Percentiles rank a stretch among this genome's conserved stretches.
Conservation (phyloP, 2,888 invertebrate genomes). For the Busseola fusca region DNA sequence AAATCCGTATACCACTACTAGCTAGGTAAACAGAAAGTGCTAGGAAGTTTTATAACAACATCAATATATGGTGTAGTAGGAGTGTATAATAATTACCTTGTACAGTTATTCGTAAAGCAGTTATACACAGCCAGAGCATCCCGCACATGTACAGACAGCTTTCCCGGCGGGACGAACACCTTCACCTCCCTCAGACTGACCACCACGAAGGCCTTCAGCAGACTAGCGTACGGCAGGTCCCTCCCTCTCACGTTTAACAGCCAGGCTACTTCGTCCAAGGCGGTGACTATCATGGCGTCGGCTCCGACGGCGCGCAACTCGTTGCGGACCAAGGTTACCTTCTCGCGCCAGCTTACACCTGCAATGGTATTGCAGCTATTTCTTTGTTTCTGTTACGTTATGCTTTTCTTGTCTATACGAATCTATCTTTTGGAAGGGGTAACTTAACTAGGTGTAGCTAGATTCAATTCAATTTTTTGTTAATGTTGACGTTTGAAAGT, state of each 20-base stretch:
- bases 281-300: constrained; percentile 95
- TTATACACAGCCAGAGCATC: constrained; percentile 88
- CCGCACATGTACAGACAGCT: constrained; percentile 89
- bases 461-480: too few species aligned
- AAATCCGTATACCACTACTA: background rate
- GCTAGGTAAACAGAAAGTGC: background rate
- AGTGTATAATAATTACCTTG: constrained; percentile 61
- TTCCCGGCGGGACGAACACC: constrained; percentile 92
- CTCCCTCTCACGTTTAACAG: constrained; percentile 95
- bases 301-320: constrained; percentile 90
- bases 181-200: constrained; percentile 90
- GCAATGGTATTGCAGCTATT: constrained; percentile 23
- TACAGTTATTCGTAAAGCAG: constrained; percentile 89
- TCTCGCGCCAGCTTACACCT: constrained; percentile 93
- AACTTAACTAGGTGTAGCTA: too few species aligned
- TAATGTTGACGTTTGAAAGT: too few species aligned
- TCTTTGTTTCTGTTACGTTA: background rate
- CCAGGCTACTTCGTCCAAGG: constrained; percentile 96
- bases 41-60: background rate
- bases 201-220: constrained; percentile 93
- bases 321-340: constrained; percentile 91
- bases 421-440: too few species aligned
- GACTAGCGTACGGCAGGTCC: constrained; percentile 94
- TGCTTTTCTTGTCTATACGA: too few species aligned
- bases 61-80: background rate